These are phyloP conservation scores for Leptogaster cylindrica DNA, from an alignment of 2,888 invertebrate species.

Conservation along the genomic window DNA sequence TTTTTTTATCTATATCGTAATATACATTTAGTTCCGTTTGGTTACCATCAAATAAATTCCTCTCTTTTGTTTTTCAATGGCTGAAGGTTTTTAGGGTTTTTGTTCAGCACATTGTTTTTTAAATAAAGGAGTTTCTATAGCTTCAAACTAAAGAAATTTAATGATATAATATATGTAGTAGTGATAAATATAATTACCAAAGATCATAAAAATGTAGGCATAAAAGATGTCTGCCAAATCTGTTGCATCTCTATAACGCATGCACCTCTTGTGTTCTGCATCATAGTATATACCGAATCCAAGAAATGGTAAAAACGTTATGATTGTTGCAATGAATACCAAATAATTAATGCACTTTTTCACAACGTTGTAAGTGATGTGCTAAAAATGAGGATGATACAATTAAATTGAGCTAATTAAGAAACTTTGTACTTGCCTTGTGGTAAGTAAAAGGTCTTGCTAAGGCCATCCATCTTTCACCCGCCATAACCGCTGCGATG, in stretches of 20 bases:
- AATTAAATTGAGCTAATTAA: background rate
- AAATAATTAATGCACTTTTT: constrained; percentile 73
- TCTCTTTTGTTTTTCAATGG: too few relatives aligned
- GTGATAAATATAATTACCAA: too few relatives aligned
- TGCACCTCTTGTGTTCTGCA: constrained; percentile 64
- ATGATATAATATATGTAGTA: too few relatives aligned
- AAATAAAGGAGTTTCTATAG: too few relatives aligned
- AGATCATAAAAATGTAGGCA: constrained; percentile 76
- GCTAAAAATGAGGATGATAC: constrained; percentile 66
- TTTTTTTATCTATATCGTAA: too few relatives aligned
- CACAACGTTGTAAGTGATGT: constrained; percentile 80
- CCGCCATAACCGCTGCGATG: constrained; percentile 87
- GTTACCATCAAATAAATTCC: too few relatives aligned
- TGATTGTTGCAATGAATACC: constrained; percentile 71
- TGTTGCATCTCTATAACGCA: constrained; percentile 75
- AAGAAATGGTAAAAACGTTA: constrained; percentile 77
- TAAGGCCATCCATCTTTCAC: constrained; percentile 84
- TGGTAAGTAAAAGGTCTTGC: constrained; percentile 87
- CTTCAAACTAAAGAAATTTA: too few relatives aligned
- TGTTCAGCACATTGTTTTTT: too few relatives aligned
- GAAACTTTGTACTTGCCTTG: constrained; percentile 67
- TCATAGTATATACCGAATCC: constrained; percentile 79
- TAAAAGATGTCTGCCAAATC: constrained; percentile 72
- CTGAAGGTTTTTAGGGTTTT: too few relatives aligned
- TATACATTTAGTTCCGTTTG: too few relatives aligned